A percentile compares a stretch with the other conserved stretches of the same genome.
Evolutionary conservation across 2,888 invertebrate species (phyloP).

Genomic region (Ramazzottius varieornatus): DNA sequence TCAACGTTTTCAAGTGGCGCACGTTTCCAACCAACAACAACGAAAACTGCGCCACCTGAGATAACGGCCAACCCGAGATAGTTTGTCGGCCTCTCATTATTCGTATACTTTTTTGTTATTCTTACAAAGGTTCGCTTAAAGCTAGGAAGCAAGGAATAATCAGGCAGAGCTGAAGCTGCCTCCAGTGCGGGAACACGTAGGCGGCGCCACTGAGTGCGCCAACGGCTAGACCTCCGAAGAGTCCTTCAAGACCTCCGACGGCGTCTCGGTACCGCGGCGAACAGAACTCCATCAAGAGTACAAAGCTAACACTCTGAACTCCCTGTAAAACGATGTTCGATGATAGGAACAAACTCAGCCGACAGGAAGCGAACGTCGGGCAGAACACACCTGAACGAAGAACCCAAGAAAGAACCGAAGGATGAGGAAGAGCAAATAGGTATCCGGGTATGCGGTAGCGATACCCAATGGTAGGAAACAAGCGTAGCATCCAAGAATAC

Average conservation of each 20-base stretch:
- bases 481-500: neutral
- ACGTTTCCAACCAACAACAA: no score
- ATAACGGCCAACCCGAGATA: no score
- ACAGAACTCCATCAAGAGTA: neutral
- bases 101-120: no score
- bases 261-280: neutral
- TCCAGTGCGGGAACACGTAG: neutral
- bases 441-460: neutral
- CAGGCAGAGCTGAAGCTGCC: neutral
- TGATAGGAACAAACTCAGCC: no score
- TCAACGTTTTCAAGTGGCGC: no score
- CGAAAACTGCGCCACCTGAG: no score
- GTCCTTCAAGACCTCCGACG: neutral
- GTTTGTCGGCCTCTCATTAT: no score
- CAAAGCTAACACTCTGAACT: neutral
- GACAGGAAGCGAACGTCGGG: no score
- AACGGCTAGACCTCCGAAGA: neutral
- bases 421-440: neutral
- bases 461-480: neutral
- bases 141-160: neutral
- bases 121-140: neutral
- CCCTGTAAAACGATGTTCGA: neutral
- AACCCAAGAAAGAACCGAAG: neutral
- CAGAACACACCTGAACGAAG: neutral
- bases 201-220: neutral